Conservation (phyloP, 2,797 vertebrate genomes). For the Acanthopagrus latus region DNA sequence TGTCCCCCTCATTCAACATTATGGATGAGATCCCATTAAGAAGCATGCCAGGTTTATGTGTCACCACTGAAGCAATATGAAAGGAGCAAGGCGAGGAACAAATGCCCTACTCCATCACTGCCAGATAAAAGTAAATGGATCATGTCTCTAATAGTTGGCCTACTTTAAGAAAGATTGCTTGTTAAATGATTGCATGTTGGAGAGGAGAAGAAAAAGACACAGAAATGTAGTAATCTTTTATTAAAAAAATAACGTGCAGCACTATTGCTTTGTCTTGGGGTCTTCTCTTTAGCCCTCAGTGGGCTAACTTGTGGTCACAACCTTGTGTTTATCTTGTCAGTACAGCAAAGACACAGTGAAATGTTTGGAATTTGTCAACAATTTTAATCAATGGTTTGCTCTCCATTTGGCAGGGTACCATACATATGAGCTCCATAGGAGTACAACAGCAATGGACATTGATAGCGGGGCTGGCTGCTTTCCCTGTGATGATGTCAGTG, state of each 20-base stretch:
- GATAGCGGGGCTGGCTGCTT: constrained; percentile 23
- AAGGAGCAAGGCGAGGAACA: constrained; percentile 67
- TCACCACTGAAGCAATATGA: constrained; percentile 77
- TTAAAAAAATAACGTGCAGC: constrained; percentile 27
- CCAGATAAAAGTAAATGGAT: constrained; percentile 82
- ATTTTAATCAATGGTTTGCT: constrained; percentile 58
- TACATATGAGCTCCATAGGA: constrained; percentile 20
- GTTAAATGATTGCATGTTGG: constrained; percentile 72
- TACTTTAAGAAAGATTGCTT: constrained; percentile 72
- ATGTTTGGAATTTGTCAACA: constrained; percentile 49
- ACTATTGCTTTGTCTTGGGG: constrained; percentile 13
- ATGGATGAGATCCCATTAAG: constrained; percentile 77
- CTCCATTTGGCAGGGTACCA: constrained; percentile 16
- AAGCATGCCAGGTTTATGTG: constrained; percentile 76
- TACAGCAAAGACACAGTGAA: constrained; percentile 43
- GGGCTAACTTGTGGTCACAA: constrained; percentile 50
- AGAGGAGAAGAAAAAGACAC: constrained; percentile 12
- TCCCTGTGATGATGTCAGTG: constrained; percentile 33
- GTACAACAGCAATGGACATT: constrained; percentile 41
- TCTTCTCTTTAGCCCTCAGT: constrained; percentile 11
- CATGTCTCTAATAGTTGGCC: constrained; percentile 71
- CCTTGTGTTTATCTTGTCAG: constrained; percentile 65
- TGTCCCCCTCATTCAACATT: constrained; percentile 67
- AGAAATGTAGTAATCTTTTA: constrained; percentile 40
- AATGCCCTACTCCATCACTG: constrained; percentile 77